These are phyloP conservation scores for Diprion similis DNA, from an alignment of 1,140 invertebrate genomes.

Conservation along the genomic window DNA sequence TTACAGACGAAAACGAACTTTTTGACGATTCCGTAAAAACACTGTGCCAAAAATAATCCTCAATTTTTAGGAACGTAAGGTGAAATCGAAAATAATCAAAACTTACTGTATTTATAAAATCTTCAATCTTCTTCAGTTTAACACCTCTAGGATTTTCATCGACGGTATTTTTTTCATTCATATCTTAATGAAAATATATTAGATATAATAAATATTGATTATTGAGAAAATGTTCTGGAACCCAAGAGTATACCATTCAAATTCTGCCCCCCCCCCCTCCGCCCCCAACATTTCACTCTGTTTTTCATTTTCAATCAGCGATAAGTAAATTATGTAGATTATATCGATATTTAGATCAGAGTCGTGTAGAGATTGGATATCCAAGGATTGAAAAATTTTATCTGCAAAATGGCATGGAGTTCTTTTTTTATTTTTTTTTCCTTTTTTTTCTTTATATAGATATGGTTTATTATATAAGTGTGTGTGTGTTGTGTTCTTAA, in stretches of 20 bases:
- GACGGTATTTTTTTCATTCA: conserved; percentile 72
- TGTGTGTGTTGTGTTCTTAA: conserved; percentile 35
- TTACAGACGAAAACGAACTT: conserved; percentile 8
- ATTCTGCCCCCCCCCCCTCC: neutral
- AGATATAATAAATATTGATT: neutral
- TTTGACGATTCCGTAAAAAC: neutral
- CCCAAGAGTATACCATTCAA: neutral
- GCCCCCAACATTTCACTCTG: no score
- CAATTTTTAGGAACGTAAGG: neutral
- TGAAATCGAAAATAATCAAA: neutral
- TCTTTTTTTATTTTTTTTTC: conserved; percentile 38
- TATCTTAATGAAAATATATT: neutral
- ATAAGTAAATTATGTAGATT: neutral
- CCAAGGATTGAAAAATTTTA: neutral
- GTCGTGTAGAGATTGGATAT: neutral
- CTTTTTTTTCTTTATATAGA: conserved; percentile 34
- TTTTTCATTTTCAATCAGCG: no score
- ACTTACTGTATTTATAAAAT: conserved; percentile 69
- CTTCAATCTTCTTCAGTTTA: conserved; percentile 70
- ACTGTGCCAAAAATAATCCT: neutral
- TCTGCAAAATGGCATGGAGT: conserved; percentile 34
- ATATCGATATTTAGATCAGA: neutral
- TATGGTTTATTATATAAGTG: conserved; percentile 46
- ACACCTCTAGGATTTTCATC: conserved; percentile 68
- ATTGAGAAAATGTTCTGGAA: neutral